A percentile compares a stretch with the other conserved stretches of the same genome.
Conservation (phyloP, 1,140 invertebrate species). For the Drosophila bifasciata region DNA sequence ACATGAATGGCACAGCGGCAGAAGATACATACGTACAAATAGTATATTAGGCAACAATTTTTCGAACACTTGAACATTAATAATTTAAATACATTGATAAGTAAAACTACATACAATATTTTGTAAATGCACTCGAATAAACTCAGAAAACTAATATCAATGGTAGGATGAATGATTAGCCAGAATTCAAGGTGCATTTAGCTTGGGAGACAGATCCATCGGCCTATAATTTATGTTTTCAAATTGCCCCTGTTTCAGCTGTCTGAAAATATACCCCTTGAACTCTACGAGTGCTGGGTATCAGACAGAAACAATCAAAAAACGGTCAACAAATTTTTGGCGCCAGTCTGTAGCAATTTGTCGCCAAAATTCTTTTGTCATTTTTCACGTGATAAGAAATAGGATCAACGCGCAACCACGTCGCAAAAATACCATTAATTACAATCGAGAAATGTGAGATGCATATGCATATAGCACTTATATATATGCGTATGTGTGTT, state of each 20-base stretch:
- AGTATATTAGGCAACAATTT: slow-evolving; percentile 34
- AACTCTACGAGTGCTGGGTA: neutral
- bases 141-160: no score
- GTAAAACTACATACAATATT: slow-evolving; percentile 1
- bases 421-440: slow-evolving; percentile 28
- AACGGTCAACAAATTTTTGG: slow-evolving; percentile 28
- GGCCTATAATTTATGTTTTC: no score
- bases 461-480: slow-evolving; percentile 8
- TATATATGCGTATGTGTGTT: no score
- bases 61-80: slow-evolving; percentile 37
- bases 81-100: slow-evolving; percentile 7
- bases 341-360: slow-evolving; percentile 59
- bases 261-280: slow-evolving; percentile 22
- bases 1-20: slow-evolving; percentile 37
- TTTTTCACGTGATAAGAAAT: slow-evolving; percentile 24
- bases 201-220: no score
- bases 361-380: slow-evolving; percentile 57
- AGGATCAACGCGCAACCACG: slow-evolving; percentile 20
- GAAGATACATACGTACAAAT: slow-evolving; percentile 12
- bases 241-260: no score
- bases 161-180: no score
- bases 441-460: slow-evolving; percentile 21
- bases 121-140: no score
- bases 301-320: slow-evolving; percentile 3
- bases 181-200: no score